Percentiles rank a stretch among this genome's conserved stretches.
Evolutionary conservation across 2,113 vertebrate genomes (phyloP).

Genomic region (Microcebus tavaratra): DNA sequence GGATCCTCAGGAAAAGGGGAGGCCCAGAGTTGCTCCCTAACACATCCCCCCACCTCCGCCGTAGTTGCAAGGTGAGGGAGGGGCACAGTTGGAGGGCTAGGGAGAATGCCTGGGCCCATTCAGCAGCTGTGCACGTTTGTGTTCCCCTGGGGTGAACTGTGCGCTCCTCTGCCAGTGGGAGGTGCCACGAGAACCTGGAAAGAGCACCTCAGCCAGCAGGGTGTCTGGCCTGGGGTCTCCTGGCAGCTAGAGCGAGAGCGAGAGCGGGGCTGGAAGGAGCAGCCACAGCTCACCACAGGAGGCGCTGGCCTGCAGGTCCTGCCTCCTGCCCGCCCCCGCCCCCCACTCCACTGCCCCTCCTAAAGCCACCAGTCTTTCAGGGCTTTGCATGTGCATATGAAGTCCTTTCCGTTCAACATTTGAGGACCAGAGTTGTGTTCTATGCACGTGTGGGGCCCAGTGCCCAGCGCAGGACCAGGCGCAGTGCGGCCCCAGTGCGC

Average conservation of each 20-base stretch:
- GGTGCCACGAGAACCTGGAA: background rate
- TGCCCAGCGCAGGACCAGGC: background rate
- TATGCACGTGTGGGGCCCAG: background rate
- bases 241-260: background rate
- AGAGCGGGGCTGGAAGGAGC: background rate
- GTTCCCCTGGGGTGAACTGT: background rate
- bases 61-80: background rate
- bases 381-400: background rate
- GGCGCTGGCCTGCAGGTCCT: background rate
- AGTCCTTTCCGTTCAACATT: background rate
- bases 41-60: no score
- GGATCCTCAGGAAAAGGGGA: background rate
- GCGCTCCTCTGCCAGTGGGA: background rate
- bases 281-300: background rate
- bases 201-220: background rate
- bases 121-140: background rate
- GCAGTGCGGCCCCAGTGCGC: background rate
- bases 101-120: background rate
- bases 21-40: background rate
- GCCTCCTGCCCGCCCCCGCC: background rate
- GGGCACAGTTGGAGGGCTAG: background rate
- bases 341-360: background rate
- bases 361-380: background rate
- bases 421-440: background rate
- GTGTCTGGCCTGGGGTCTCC: background rate